Evolutionary conservation across 1,140 invertebrate species (phyloP).

Genomic region (Saccostrea echinata): DNA sequence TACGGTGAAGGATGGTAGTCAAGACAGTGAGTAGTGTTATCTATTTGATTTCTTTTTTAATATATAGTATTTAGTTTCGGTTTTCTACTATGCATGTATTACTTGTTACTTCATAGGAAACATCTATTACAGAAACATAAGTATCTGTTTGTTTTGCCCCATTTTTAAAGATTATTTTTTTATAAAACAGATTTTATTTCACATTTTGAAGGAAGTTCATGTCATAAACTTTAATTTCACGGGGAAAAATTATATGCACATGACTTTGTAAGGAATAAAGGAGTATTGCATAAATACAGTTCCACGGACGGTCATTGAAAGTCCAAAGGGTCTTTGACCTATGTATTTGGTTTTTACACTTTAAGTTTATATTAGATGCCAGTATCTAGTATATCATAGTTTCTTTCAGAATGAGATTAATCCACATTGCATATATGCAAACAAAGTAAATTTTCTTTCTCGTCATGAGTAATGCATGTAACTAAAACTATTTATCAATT

Average conservation of each 20-base stretch:
- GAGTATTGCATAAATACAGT: neutral
- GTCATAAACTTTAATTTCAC: too few species aligned
- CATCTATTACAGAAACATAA: neutral
- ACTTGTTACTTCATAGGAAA: too few species aligned
- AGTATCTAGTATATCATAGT: too few species aligned
- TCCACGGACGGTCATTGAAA: neutral
- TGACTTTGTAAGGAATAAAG: too few species aligned
- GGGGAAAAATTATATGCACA: too few species aligned
- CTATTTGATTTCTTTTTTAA: neutral
- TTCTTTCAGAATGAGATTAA: too few species aligned
- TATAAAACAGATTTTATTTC: neutral
- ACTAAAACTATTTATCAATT: too few species aligned
- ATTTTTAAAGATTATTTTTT: neutral
- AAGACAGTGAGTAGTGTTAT: neutral
- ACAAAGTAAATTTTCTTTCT: too few species aligned
- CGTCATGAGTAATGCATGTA: too few species aligned
- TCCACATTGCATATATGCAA: too few species aligned
- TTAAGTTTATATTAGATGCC: too few species aligned
- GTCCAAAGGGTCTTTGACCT: constrained; percentile 7
- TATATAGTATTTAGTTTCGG: neutral
- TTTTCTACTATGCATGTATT: neutral
- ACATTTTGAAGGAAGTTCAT: neutral
- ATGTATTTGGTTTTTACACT: neutral
- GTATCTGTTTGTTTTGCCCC: neutral
- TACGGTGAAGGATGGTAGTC: neutral